Evolutionary conservation across 2,888 invertebrate genomes (phyloP), one percentile per base, ranked within the genome.

Genomic region (Mesoligia furuncula): DNA sequence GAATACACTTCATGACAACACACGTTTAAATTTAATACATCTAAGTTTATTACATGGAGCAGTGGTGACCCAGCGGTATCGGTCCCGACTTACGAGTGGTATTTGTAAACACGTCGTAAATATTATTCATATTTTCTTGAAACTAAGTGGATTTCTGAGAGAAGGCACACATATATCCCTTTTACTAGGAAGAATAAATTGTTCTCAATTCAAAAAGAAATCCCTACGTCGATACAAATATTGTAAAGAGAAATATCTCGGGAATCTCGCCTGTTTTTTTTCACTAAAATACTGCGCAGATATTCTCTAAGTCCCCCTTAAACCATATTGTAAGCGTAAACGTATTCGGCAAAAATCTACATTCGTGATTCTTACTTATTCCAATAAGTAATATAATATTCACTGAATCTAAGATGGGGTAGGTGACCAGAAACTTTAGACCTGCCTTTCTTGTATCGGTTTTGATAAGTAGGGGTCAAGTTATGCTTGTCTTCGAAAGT

Each of bases 321-420:
- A 84, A 85, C 86, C 89, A 89, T 90, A 91, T 91, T 88, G 89
- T 87, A 81, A 89, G 77, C 85, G 78, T 90, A 91, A 91, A 90
- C 88, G 86, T 90, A 91, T 91, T 90, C 87, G 69, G 81, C 78
- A 85, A 85, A 90, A 92, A 92, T 91, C 90, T 90, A 89, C 91
- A 92, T 92, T 90, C 84, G 85, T 89, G 90, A 93, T 91, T 91
- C 90, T 90, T 90, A 91, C 92, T 91, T 91, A 92, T 90, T 89
- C 87, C 91, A 85, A 89, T 91, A 92, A 90, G 91, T 92, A 92
- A 92, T 91, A 90, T 89, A 89, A 92, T 92, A 90, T 92, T 92
- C 90, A 88, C 86, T 85, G 86, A 89, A 89, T 91, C 86, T 90
- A 88, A 87, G 85, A 87, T 86, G 86, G 89, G 89, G 77, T 68